phyloP scores from a whole-genome alignment of 2,888 invertebrate species.

The Drosophila paranaensis region DNA sequence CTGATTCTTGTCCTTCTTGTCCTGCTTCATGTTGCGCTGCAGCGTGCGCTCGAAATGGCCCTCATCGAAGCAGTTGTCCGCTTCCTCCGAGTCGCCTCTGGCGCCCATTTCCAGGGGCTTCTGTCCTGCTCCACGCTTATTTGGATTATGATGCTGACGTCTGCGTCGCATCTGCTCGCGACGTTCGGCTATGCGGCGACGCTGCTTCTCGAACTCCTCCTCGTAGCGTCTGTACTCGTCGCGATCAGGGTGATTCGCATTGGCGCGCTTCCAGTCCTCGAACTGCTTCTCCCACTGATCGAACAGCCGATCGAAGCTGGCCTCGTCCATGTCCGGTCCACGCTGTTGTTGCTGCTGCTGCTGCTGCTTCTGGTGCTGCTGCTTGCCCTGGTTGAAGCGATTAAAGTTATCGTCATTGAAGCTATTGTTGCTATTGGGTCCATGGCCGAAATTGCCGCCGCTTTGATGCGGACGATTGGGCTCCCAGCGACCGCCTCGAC shows the following conservation, averaged over 20 bases:
- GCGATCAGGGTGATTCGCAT: conserved; percentile 96
- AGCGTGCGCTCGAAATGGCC: not conserved
- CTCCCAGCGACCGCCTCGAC: conserved; percentile 39
- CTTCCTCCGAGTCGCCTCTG: not conserved
- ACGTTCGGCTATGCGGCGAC: conserved; percentile 91
- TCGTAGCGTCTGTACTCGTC: conserved; percentile 94
- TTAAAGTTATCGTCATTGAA: conserved; percentile 30
- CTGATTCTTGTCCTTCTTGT: not conserved
- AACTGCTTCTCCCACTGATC: conserved; percentile 96
- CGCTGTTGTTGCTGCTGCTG: conserved; percentile 90
- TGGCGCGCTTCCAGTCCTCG: conserved; percentile 95
- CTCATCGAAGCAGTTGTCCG: conserved; percentile 8
- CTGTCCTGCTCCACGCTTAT: not conserved
- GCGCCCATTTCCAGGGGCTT: not conserved
- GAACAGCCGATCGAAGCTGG: conserved; percentile 94
- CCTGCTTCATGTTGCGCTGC: not conserved
- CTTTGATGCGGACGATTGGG: conserved; percentile 28
- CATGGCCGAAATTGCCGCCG: conserved; percentile 31
- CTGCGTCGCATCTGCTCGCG: conserved; percentile 92
- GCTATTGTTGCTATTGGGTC: conserved; percentile 17
- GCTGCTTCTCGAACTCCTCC: conserved; percentile 94
- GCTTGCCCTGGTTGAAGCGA: conserved; percentile 86
- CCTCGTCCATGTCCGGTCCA: conserved; percentile 89
- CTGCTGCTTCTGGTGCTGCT: conserved; percentile 88
- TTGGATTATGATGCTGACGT: conserved; percentile 62